phyloP scores from a whole-genome alignment of 2,888 invertebrate species.

The Alloscopus bannaensis region DNA sequence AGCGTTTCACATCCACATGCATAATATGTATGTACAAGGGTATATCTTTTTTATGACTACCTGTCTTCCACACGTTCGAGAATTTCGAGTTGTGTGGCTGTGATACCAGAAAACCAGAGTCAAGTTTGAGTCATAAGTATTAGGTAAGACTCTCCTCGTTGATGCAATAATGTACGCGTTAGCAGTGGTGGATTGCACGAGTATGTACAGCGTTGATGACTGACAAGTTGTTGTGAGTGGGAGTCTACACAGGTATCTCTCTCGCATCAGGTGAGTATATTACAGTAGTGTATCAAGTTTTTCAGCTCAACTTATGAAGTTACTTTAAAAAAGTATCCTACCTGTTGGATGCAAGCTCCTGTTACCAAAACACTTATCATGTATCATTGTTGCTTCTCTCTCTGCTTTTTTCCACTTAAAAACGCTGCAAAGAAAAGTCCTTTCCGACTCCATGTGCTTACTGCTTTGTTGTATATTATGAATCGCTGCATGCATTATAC shows the following conservation, averaged over 20 bases:
- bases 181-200: conserved; percentile 1
- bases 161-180: conserved; percentile 14
- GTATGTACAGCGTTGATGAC: background rate
- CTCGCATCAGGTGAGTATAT: background rate
- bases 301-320: too few relatives aligned
- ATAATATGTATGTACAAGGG: background rate
- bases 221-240: background rate
- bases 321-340: conserved; percentile 1
- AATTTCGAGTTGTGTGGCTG: too few relatives aligned
- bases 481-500: too few relatives aligned
- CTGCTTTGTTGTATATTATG: background rate
- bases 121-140: too few relatives aligned
- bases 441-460: conserved; percentile 3
- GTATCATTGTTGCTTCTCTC: background rate
- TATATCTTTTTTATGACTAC: background rate
- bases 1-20: background rate
- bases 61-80: too few relatives aligned
- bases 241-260: background rate
- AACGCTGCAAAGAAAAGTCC: background rate
- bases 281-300: conserved; percentile 8
- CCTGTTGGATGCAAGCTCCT: too few relatives aligned
- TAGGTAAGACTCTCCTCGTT: too few relatives aligned
- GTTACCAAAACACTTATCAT: conserved; percentile 22
- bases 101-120: too few relatives aligned
- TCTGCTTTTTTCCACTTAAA: too few relatives aligned